Evolutionary conservation across 2,113 vertebrate species (phyloP).

Genomic region (Caloenas nicobarica): DNA sequence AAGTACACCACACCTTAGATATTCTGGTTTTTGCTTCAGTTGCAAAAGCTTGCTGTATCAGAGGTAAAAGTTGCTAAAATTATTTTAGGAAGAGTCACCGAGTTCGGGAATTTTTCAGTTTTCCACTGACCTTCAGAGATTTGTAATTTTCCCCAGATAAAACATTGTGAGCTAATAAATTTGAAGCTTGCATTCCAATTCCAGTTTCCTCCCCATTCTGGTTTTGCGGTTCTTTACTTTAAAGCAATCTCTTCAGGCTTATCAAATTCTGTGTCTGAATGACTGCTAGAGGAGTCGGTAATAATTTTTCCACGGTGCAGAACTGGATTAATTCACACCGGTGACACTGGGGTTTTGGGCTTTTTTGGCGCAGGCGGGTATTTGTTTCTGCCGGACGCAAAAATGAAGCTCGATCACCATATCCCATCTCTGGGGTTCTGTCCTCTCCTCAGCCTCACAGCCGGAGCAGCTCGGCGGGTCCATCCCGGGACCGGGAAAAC

Average conservation of each 20-base stretch:
- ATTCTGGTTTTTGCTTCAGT: background rate
- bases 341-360: background rate
- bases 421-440: too few species aligned
- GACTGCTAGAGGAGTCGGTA: fast-evolving
- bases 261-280: too few species aligned
- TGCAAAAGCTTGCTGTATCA: background rate
- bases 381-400: fast-evolving
- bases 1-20: background rate
- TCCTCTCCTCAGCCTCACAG: too few species aligned
- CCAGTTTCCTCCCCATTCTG: fast-evolving
- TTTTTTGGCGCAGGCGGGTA: background rate
- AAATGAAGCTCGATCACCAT: too few species aligned
- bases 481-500: too few species aligned
- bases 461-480: too few species aligned
- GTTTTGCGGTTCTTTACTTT: background rate
- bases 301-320: fast-evolving
- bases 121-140: background rate
- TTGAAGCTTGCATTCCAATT: fast-evolving
- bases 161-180: background rate
- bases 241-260: background rate
- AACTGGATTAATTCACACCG: fast-evolving
- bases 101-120: background rate
- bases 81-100: background rate
- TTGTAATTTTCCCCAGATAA: background rate
- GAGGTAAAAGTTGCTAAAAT: background rate